These are phyloP conservation scores for Crotalus viridis DNA, from an alignment of 2,113 vertebrate genomes.

Conservation along the genomic window DNA sequence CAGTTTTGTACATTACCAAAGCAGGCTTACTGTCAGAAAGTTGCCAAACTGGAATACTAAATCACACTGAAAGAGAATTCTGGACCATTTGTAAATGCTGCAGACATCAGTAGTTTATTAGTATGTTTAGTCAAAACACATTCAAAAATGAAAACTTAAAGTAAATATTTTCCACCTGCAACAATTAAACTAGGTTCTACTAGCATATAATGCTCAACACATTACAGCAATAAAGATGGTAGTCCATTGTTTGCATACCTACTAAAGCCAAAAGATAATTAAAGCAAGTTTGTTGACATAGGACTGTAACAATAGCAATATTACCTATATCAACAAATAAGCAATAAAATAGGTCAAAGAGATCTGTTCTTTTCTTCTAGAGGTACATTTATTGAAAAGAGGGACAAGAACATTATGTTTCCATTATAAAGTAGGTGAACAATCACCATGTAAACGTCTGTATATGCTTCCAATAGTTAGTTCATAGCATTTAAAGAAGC, in stretches of 20 bases:
- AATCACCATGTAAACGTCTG: conserved; percentile 73
- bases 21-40: background rate
- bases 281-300: conserved; percentile 73
- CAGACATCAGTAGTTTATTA: conserved; percentile 99
- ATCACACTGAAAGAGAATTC: conserved; percentile 63
- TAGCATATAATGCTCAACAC: conserved; percentile 87
- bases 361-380: conserved; percentile 69
- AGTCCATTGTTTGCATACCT: conserved; percentile 79
- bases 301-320: conserved; percentile 77
- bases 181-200: conserved; percentile 82
- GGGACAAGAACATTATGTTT: conserved; percentile 67
- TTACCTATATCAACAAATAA: conserved; percentile 73
- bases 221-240: conserved; percentile 83
- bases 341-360: conserved; percentile 73
- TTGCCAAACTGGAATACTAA: conserved; percentile 29
- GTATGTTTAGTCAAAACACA: conserved; percentile 96
- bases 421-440: conserved; percentile 76
- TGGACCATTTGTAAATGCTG: conserved; percentile 79
- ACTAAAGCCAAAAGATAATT: conserved; percentile 77
- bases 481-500: conserved; percentile 66
- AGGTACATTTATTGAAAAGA: conserved; percentile 64
- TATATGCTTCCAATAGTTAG: conserved; percentile 53
- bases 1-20: background rate
- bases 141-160: conserved; percentile 84
- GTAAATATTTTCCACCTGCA: conserved; percentile 84